Evolutionary conservation across 2,888 invertebrate species (phyloP), one percentile per base, ranked within the genome.

Genomic region (Tenthredo notha): DNA sequence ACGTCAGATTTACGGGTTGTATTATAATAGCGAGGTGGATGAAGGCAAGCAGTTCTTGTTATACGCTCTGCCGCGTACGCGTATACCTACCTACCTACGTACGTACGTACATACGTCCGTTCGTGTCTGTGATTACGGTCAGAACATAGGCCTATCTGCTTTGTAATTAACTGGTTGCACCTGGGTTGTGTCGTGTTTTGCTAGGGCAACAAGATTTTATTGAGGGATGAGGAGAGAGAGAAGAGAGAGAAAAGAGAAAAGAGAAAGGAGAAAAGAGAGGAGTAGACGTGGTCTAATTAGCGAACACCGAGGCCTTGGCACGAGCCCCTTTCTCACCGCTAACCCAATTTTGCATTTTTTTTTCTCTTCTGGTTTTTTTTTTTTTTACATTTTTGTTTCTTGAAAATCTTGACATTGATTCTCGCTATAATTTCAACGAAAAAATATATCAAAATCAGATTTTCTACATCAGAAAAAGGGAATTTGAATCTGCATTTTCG

Each of bases 61-160:
- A 74, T 74, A 43, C 72, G 72, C 72, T 74, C 72, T 74, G 72
- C 18, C 72, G 72, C 72, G 21, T 74, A 74, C 21, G 29, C 29
- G 21, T 61, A 10, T 25, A 25, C 10, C 1, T 65, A 65, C n/a
- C n/a, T n/a, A n/a, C n/a, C n/a, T n/a, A n/a, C n/a, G 25, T 61
- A 61, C 25, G 10, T 65, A 65, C 21, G 12, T 15, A 54, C 7
- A 2, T 61, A n/a, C 21, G 85, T 87, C 86, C 86, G 86, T 87
- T 84, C 78, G 78, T 85, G 87, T 86, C 87, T 86, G 86, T 88
- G 88, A 90, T 87, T 89, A 89, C 74, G 67, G 70, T 54, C 84
- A 65, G 67, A 80, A 84, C 84, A 33, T 84, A 72, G 83, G 84
- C 80, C 84, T 85, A 82, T 84, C 85, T 85, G 65, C 77, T 84